A percentile compares a stretch with the other conserved stretches of the same genome.
Conservation (phyloP, 2,113 vertebrate genomes). For the Pachycephala philippinensis region DNA sequence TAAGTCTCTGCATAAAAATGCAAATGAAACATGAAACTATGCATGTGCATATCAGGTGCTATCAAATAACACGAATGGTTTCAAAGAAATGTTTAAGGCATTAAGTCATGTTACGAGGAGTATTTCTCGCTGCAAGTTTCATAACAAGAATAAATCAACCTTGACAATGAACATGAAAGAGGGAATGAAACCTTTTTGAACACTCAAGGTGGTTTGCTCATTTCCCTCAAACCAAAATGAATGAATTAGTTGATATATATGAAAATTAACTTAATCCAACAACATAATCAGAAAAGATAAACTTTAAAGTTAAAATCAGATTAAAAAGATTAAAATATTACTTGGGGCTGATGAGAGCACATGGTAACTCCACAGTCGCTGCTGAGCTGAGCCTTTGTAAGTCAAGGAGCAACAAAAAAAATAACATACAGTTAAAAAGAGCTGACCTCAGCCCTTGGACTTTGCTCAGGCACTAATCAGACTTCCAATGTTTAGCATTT, state of each 20-base stretch:
- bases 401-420: neutral
- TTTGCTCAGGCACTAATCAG: conserved; percentile 22
- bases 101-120: neutral
- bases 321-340: conserved; percentile 30
- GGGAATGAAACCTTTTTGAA: conserved; percentile 37
- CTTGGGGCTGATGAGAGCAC: conserved; percentile 4
- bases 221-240: neutral
- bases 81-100: conserved; percentile 43
- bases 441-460: conserved; percentile 32
- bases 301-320: conserved; percentile 22
- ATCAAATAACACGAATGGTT: neutral
- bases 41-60: neutral
- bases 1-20: neutral
- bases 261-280: conserved; percentile 33
- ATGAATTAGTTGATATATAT: conserved; percentile 38
- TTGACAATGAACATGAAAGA: conserved; percentile 18
- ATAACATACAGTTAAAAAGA: neutral
- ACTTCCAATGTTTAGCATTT: neutral
- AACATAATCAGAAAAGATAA: conserved; percentile 29
- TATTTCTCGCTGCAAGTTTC: conserved; percentile 32
- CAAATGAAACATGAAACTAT: neutral
- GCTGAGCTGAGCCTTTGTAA: neutral
- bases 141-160: conserved; percentile 40
- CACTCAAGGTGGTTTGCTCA: conserved; percentile 21
- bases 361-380: neutral